Conservation (phyloP, 2,797 vertebrate species). For the Chrysocyon brachyurus region DNA sequence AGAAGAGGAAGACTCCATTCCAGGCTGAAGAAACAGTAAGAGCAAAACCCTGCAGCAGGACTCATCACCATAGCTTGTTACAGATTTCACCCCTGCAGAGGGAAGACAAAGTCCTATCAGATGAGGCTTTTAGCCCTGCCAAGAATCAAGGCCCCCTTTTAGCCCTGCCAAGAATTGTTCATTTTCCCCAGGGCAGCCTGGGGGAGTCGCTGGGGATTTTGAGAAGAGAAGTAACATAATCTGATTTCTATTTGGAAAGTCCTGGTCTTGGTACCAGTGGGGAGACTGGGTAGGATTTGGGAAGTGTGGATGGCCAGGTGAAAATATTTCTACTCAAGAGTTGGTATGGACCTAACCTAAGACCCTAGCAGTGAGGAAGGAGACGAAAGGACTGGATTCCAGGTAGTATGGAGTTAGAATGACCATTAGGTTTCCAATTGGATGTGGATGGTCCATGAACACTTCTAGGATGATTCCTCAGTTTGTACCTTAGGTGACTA, state of each 20-base stretch:
- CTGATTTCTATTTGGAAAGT: neutral
- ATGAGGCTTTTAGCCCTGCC: neutral
- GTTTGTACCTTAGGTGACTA: neutral
- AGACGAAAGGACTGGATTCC: neutral
- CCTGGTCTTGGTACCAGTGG: neutral
- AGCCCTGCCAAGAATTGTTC: neutral
- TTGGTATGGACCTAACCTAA: neutral
- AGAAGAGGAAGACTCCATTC: neutral
- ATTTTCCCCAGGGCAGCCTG: neutral
- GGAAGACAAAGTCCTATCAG: neutral
- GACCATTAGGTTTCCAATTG: neutral
- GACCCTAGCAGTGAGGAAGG: neutral
- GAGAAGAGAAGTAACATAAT: neutral
- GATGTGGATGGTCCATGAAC: neutral
- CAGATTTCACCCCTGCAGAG: neutral
- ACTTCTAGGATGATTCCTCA: neutral
- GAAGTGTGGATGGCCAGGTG: neutral
- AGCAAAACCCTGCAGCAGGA: neutral
- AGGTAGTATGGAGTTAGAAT: neutral
- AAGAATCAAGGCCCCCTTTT: neutral
- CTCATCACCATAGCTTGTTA: neutral
- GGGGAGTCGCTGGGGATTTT: neutral
- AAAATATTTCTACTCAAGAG: neutral
- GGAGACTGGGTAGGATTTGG: neutral
- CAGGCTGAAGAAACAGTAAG: neutral